phyloP scores from a whole-genome alignment of 2,888 invertebrate genomes.

The Cephus rjabovi region DNA sequence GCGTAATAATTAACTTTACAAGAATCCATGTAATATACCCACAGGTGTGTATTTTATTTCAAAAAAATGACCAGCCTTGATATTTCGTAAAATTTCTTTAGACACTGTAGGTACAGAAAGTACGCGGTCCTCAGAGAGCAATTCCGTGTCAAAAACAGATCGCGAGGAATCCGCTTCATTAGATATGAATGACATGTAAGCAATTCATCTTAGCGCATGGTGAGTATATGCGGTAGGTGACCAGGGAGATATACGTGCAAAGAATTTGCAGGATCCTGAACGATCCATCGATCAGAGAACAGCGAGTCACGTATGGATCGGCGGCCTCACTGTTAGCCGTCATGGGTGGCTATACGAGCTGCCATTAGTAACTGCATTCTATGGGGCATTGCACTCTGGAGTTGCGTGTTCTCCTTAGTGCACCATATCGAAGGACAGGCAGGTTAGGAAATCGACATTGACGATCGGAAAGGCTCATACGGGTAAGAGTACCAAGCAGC shows the following conservation, averaged over 20 bases:
- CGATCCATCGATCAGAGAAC: constrained; percentile 46
- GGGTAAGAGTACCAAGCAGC: not conserved
- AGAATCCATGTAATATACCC: not conserved
- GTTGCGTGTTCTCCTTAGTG: not conserved
- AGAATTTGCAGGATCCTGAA: constrained; percentile 39
- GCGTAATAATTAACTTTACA: not conserved
- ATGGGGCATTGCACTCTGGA: constrained; percentile 41
- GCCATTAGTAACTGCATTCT: constrained; percentile 35
- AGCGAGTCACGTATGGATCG: constrained; percentile 41
- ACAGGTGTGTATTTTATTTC: not conserved
- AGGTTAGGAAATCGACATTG: not conserved
- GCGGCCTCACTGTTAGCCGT: constrained; percentile 30
- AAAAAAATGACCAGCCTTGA: not conserved
- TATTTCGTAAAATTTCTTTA: too few relatives aligned
- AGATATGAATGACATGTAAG: constrained; percentile 6
- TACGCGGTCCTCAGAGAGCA: not conserved
- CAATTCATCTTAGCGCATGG: constrained; percentile 20
- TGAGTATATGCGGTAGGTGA: constrained; percentile 19
- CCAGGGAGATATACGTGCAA: constrained; percentile 44
- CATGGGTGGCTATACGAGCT: constrained; percentile 45
- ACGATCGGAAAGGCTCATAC: not conserved
- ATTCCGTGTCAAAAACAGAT: not conserved
- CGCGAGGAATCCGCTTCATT: not conserved
- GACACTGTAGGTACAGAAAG: too few relatives aligned
- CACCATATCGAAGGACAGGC: not conserved